These are phyloP conservation scores for Apoda limacodes DNA, from an alignment of 2,888 invertebrate species.

Conservation along the genomic window DNA sequence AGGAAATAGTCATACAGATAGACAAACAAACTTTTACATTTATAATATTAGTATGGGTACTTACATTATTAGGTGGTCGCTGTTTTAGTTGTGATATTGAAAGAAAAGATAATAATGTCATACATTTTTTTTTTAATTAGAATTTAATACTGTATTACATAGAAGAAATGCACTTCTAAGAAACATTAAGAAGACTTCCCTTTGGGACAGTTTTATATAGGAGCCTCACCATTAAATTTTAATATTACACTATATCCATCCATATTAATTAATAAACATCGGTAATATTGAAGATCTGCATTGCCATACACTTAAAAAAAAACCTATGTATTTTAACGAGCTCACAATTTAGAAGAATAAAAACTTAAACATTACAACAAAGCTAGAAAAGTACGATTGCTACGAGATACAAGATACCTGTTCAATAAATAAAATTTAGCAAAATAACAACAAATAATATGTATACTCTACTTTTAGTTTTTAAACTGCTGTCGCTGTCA, in stretches of 20 bases:
- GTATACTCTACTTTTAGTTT: conserved; percentile 43
- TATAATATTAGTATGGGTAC: no score
- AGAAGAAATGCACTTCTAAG: conserved; percentile 91
- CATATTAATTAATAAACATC: conserved; percentile 36
- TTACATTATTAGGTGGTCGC: no score
- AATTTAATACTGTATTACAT: conserved; percentile 92
- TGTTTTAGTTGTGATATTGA: no score
- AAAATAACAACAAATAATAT: conserved; percentile 63
- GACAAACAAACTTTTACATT: no score
- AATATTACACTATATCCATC: conserved; percentile 51
- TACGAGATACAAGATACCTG: conserved; percentile 49
- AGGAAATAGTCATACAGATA: no score
- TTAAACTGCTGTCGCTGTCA: conserved; percentile 61
- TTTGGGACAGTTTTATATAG: conserved; percentile 63
- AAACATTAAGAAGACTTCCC: conserved; percentile 89
- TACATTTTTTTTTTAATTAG: conserved; percentile 54
- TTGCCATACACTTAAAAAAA: conserved; percentile 70
- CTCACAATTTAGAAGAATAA: conserved; percentile 54
- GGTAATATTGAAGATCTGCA: conserved; percentile 67
- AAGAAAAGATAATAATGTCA: not conserved
- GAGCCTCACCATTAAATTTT: conserved; percentile 50
- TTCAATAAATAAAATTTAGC: conserved; percentile 67
- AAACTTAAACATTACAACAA: conserved; percentile 44
- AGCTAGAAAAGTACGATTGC: conserved; percentile 55
- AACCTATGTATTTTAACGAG: conserved; percentile 67